Evolutionary conservation across 2,113 vertebrate species (phyloP).

Genomic region (Bubo scandiacus): DNA sequence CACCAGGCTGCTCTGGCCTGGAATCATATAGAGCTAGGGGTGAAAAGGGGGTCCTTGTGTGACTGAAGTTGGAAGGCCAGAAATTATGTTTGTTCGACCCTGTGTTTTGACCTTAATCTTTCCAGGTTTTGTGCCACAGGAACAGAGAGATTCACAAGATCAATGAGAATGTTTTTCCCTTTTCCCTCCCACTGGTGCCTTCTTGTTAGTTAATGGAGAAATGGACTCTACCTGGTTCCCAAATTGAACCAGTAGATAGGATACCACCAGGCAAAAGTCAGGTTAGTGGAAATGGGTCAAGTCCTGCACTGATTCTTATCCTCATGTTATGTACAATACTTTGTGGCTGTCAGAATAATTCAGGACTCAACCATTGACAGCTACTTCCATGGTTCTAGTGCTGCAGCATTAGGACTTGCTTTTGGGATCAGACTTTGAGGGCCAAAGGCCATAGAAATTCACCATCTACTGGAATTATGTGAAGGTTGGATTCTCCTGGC

Average conservation of each 20-base stretch:
- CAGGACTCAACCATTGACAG: background rate
- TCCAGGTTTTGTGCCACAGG: background rate
- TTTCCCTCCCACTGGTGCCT: background rate
- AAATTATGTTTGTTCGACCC: background rate
- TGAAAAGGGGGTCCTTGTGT: background rate
- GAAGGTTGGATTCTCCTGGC: background rate
- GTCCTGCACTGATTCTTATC: background rate
- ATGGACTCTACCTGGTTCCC: background rate
- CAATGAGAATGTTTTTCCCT: background rate
- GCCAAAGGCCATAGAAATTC: background rate
- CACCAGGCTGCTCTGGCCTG: background rate
- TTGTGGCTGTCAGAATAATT: background rate
- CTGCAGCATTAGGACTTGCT: background rate
- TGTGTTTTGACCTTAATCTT: background rate
- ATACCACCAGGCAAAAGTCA: background rate
- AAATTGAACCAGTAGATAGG: background rate
- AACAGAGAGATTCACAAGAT: background rate
- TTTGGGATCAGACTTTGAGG: background rate
- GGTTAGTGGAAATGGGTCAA: background rate
- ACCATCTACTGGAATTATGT: background rate
- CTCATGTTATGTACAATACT: rapidly evolving
- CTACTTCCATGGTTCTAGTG: background rate
- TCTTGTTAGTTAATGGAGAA: background rate
- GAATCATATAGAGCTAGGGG: background rate
- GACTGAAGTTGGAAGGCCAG: background rate